Conservation (phyloP, 1,140 invertebrate genomes). For the Bombus balteatus region DNA sequence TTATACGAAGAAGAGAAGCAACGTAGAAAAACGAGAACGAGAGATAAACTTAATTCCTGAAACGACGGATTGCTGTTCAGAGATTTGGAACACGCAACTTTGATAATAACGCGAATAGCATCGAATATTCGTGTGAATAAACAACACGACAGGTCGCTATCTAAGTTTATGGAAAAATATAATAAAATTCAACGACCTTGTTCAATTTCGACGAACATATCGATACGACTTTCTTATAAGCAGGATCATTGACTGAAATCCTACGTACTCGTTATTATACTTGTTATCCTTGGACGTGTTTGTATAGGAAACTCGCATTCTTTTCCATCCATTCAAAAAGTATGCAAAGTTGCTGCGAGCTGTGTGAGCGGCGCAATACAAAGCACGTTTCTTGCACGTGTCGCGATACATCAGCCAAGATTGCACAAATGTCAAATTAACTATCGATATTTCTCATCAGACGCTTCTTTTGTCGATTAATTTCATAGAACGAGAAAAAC, state of each 20-base stretch:
- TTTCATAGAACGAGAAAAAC: too few relatives aligned
- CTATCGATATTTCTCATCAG: conserved; percentile 4
- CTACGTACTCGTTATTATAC: background rate
- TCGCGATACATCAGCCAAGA: background rate
- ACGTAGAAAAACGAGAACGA: too few relatives aligned
- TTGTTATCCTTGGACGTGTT: conserved; percentile 41
- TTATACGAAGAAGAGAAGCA: too few relatives aligned
- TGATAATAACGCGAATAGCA: background rate
- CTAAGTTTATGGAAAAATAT: too few relatives aligned
- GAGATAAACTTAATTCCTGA: background rate
- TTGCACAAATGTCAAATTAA: conserved; percentile 24
- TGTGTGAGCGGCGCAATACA: conserved; percentile 2
- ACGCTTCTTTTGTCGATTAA: too few relatives aligned
- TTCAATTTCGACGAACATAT: too few relatives aligned
- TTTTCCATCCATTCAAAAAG: conserved; percentile 5
- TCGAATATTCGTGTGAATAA: background rate
- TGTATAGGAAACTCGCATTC: background rate
- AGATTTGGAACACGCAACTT: background rate
- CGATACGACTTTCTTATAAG: background rate
- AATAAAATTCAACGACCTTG: background rate
- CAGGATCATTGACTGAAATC: background rate
- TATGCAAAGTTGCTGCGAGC: background rate
- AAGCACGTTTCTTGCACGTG: conserved; percentile 47
- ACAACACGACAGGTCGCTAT: background rate
- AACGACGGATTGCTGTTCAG: background rate